Percentiles rank a stretch among this genome's conserved stretches.
Evolutionary conservation across 2,797 vertebrate species (phyloP).

Genomic region (Intellagama lesueurii): DNA sequence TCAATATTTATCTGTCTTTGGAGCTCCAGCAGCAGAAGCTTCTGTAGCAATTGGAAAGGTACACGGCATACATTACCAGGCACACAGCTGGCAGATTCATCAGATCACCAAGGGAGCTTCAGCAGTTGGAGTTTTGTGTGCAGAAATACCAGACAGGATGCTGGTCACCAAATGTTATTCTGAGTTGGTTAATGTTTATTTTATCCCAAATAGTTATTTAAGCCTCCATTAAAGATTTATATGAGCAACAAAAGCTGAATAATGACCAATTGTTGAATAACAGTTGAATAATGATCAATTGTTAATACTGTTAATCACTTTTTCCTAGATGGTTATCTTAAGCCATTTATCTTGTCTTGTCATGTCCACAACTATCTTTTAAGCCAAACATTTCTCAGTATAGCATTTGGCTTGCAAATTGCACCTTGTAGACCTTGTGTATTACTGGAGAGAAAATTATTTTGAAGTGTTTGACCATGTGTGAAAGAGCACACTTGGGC

Average conservation of each 20-base stretch:
- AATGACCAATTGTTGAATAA: slow-evolving; percentile 73
- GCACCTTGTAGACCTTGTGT: slow-evolving; percentile 27
- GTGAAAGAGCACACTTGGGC: slow-evolving; percentile 43
- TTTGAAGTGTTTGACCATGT: slow-evolving; percentile 47
- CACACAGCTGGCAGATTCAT: too few species aligned
- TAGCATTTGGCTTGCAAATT: slow-evolving; percentile 66
- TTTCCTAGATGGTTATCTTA: slow-evolving; percentile 78
- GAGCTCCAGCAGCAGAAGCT: too few species aligned
- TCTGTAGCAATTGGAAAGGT: too few species aligned
- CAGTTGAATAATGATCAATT: slow-evolving; percentile 76
- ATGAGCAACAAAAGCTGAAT: slow-evolving; percentile 68
- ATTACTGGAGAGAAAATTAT: slow-evolving; percentile 11
- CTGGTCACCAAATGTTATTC: neutral
- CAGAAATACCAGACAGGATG: too few species aligned
- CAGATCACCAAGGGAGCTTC: too few species aligned
- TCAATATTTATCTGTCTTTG: too few species aligned
- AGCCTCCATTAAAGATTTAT: slow-evolving; percentile 60
- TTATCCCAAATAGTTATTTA: slow-evolving; percentile 67
- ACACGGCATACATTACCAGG: too few species aligned
- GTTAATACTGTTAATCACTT: slow-evolving; percentile 77
- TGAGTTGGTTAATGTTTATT: slow-evolving; percentile 58
- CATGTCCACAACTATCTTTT: slow-evolving; percentile 71
- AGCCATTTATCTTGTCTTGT: slow-evolving; percentile 77
- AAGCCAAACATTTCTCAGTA: slow-evolving; percentile 68
- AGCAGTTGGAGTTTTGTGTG: too few species aligned